A percentile compares a stretch with the other conserved stretches of the same genome.
phyloP scores from a whole-genome alignment of 1,140 invertebrate genomes.

The Sycophaga agraensis region DNA sequence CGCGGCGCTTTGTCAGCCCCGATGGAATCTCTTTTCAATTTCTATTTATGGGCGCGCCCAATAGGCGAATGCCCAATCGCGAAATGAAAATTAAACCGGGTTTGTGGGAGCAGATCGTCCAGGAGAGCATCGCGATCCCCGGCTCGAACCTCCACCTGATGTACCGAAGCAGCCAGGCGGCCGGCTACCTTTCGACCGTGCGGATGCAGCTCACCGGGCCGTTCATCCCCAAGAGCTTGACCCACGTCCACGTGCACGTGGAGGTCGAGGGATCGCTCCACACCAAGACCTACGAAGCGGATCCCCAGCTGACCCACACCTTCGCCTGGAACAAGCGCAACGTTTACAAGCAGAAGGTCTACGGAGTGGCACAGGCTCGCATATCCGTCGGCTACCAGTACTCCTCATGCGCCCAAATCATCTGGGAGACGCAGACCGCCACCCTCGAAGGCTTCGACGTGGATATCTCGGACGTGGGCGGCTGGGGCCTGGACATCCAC shows the following conservation, averaged over 20 bases:
- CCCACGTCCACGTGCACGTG: conserved; percentile 85
- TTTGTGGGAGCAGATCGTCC: conserved; percentile 94
- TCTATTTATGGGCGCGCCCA: no score
- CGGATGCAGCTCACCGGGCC: conserved; percentile 86
- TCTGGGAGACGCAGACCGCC: conserved; percentile 93
- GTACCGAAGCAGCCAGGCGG: conserved; percentile 89
- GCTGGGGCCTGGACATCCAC: conserved; percentile 96
- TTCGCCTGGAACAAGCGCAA: conserved; percentile 97
- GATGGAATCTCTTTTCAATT: no score
- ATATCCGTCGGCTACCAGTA: conserved; percentile 95
- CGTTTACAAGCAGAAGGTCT: conserved; percentile 95
- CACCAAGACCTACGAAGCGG: conserved; percentile 91
- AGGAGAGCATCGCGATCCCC: conserved; percentile 91
- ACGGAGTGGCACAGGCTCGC: conserved; percentile 82
- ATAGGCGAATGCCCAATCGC: no score
- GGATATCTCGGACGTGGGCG: conserved; percentile 88
- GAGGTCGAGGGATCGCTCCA: conserved; percentile 90
- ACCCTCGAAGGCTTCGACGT: conserved; percentile 96
- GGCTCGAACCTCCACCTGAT: conserved; percentile 88
- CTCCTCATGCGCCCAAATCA: conserved; percentile 76
- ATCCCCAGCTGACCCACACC: conserved; percentile 90
- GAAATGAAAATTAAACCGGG: no score
- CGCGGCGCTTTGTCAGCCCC: no score
- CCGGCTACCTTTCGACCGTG: conserved; percentile 89
- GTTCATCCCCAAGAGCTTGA: conserved; percentile 75